Evolutionary conservation across 2,888 invertebrate species (phyloP).

Genomic region (Sphecodes monilicornis): DNA sequence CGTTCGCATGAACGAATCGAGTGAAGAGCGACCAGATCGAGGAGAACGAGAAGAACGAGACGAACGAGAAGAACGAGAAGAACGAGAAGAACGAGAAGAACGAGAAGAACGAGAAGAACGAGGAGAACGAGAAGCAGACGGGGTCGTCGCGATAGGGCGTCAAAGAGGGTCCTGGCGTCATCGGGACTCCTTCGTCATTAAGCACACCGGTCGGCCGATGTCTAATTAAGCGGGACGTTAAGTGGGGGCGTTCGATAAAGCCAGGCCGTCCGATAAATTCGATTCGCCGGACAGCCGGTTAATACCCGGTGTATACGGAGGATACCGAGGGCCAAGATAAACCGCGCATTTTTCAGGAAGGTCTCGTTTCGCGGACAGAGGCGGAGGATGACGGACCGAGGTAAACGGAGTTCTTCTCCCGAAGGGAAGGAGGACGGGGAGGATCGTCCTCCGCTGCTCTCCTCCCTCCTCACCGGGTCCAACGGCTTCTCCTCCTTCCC

Average conservation of each 20-base stretch:
- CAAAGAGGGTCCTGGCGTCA: constrained; percentile 65
- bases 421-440: constrained; percentile 44
- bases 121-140: neutral
- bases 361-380: constrained; percentile 68
- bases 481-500: constrained; percentile 9
- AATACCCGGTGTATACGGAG: constrained; percentile 72
- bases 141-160: constrained; percentile 50
- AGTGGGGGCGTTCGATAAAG: constrained; percentile 76
- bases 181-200: constrained; percentile 70
- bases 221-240: constrained; percentile 75
- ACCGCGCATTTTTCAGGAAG: constrained; percentile 70
- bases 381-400: constrained; percentile 73
- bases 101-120: neutral
- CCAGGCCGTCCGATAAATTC: constrained; percentile 76
- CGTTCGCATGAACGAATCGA: neutral
- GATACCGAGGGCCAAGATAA: constrained; percentile 65
- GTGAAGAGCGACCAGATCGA: too few relatives aligned
- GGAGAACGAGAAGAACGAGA: neutral
- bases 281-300: constrained; percentile 77
- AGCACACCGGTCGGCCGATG: constrained; percentile 70
- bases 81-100: neutral
- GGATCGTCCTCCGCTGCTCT: constrained; percentile 53
- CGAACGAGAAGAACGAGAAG: neutral
- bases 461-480: constrained; percentile 19
- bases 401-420: constrained; percentile 60